phyloP scores from a whole-genome alignment of 2,113 vertebrate genomes.

The Catharus fuscescens region DNA sequence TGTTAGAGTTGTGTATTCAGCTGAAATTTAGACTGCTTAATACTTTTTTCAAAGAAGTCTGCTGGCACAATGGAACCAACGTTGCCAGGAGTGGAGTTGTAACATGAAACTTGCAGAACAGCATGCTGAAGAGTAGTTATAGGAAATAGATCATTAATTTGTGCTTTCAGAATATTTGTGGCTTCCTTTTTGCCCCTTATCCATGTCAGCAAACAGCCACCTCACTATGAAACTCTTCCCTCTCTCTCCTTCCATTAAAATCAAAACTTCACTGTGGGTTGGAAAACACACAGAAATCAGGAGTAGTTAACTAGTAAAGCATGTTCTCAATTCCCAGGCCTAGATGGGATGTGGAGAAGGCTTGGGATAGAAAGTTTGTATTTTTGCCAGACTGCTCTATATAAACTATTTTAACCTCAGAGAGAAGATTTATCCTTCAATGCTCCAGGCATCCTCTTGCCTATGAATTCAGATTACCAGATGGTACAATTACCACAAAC shows the following conservation, averaged over 20 bases:
- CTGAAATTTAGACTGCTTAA: conserved; percentile 11
- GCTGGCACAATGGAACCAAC: neutral
- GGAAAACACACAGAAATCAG: neutral
- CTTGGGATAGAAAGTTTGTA: neutral
- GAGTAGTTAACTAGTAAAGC: neutral
- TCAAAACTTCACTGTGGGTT: neutral
- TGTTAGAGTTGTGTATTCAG: neutral
- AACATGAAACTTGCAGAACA: neutral
- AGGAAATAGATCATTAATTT: neutral
- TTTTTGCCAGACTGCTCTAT: neutral
- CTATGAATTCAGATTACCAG: neutral
- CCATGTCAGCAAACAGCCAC: neutral
- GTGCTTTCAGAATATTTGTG: neutral
- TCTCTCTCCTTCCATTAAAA: neutral
- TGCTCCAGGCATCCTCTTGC: neutral
- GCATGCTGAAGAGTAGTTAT: neutral
- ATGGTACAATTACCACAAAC: neutral
- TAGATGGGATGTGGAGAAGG: neutral
- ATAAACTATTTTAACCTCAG: conserved; percentile 2
- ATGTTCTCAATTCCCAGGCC: neutral
- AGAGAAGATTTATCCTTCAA: neutral
- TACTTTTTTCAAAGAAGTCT: neutral
- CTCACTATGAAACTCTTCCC: neutral
- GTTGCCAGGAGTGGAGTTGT: neutral
- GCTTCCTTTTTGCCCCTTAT: neutral